These are phyloP conservation scores for Megalonaias nervosa DNA, from an alignment of 1,140 invertebrate genomes.

Conservation along the genomic window DNA sequence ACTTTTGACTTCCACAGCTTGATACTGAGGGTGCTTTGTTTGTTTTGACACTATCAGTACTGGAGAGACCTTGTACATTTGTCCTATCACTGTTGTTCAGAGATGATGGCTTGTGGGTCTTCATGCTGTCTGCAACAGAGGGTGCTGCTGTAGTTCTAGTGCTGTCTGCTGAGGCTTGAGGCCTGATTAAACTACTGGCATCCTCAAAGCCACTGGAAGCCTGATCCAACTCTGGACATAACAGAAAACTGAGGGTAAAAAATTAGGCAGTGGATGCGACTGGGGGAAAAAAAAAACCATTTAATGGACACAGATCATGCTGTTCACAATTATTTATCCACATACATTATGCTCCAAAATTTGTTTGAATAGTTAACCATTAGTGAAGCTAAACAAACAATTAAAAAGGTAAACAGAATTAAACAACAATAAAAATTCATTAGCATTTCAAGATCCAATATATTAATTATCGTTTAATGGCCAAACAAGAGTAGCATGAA, in stretches of 20 bases:
- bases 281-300: no score
- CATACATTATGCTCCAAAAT: no score
- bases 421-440: no score
- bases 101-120: conserved; percentile 29
- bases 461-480: no score
- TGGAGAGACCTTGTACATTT: conserved; percentile 14
- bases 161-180: conserved; percentile 45
- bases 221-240: conserved; percentile 54
- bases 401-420: no score
- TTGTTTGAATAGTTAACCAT: no score
- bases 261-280: no score
- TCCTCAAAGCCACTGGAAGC: conserved; percentile 69
- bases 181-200: conserved; percentile 54
- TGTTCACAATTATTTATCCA: no score
- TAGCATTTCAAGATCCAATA: no score
- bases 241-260: conserved; percentile 14
- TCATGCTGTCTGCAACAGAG: conserved; percentile 27
- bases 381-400: no score
- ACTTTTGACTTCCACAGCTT: conserved; percentile 40
- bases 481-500: no score
- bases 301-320: no score
- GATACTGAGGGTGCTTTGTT: conserved; percentile 44
- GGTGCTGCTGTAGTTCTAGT: conserved; percentile 40
- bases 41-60: conserved; percentile 31
- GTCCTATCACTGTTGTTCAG: conserved; percentile 19